Conservation (phyloP, 2,113 vertebrate genomes). For the Motacilla alba region DNA sequence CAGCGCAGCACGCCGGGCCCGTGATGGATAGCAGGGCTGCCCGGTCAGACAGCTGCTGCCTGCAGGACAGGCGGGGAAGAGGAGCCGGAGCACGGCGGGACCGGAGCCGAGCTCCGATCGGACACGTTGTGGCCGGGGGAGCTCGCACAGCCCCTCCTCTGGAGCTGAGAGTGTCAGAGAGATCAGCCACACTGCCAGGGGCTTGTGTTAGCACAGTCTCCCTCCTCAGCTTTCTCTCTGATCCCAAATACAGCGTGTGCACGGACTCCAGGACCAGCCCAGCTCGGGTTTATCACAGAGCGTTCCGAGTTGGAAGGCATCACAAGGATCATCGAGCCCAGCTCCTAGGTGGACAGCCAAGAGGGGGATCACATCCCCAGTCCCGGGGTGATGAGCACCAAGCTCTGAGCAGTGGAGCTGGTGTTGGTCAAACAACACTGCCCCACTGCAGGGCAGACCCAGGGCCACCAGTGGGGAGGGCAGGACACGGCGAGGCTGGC, state of each 20-base stretch:
- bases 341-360: too few species aligned
- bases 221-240: neutral
- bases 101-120: neutral
- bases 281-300: neutral
- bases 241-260: rapidly evolving
- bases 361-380: neutral
- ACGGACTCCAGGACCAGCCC: neutral
- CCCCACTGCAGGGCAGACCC: neutral
- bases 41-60: neutral
- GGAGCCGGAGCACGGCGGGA: neutral
- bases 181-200: neutral
- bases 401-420: neutral
- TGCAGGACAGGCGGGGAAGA: neutral
- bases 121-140: neutral
- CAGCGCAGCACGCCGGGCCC: neutral
- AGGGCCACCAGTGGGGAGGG: rapidly evolving
- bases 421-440: neutral
- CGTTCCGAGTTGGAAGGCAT: neutral
- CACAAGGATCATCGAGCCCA: neutral
- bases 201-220: neutral
- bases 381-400: neutral
- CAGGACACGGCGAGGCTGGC: neutral
- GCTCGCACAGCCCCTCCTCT: neutral
- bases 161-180: neutral
- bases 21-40: neutral